Percentiles rank a stretch among this genome's conserved stretches.
phyloP scores from a whole-genome alignment of 2,797 vertebrate species.

The Lates japonicus region DNA sequence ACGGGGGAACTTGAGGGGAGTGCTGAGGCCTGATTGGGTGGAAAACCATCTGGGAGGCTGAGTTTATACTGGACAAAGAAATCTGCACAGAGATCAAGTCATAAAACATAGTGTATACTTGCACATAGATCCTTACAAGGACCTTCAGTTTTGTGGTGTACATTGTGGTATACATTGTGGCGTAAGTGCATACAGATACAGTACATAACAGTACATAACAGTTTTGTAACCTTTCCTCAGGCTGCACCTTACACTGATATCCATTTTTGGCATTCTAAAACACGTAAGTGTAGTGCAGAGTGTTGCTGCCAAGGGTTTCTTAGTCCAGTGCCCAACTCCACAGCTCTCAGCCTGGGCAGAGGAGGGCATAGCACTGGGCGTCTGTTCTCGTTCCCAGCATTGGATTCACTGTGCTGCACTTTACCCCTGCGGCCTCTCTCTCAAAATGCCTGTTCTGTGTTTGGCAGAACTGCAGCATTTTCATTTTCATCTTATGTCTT shows the following conservation, averaged over 20 bases:
- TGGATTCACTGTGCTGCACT: slow-evolving; percentile 57
- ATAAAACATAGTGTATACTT: slow-evolving; percentile 37
- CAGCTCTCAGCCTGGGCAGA: slow-evolving; percentile 55
- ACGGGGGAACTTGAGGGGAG: slow-evolving; percentile 54
- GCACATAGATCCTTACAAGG: slow-evolving; percentile 28
- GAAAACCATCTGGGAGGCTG: slow-evolving; percentile 66
- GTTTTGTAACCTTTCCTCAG: slow-evolving; percentile 49
- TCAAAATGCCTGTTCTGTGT: slow-evolving; percentile 59
- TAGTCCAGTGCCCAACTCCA: slow-evolving; percentile 51
- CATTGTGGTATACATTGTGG: too few relatives aligned
- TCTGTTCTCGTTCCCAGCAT: slow-evolving; percentile 65
- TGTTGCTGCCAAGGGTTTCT: slow-evolving; percentile 62
- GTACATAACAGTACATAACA: slow-evolving; percentile 31
- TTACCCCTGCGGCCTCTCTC: slow-evolving; percentile 52
- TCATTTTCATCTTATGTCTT: slow-evolving; percentile 44
- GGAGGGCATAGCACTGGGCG: slow-evolving; percentile 41
- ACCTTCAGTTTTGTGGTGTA: slow-evolving; percentile 27
- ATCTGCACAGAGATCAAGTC: slow-evolving; percentile 48
- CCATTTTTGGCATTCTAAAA: slow-evolving; percentile 65
- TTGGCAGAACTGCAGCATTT: slow-evolving; percentile 58
- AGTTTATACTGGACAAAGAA: slow-evolving; percentile 66
- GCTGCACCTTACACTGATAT: slow-evolving; percentile 59
- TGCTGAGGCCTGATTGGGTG: slow-evolving; percentile 66
- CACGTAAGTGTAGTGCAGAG: slow-evolving; percentile 52
- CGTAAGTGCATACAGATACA: slow-evolving; percentile 28